Base-by-base conservation (phyloP, 2,888 invertebrate genomes). In the Chalcis sispes region DNA sequence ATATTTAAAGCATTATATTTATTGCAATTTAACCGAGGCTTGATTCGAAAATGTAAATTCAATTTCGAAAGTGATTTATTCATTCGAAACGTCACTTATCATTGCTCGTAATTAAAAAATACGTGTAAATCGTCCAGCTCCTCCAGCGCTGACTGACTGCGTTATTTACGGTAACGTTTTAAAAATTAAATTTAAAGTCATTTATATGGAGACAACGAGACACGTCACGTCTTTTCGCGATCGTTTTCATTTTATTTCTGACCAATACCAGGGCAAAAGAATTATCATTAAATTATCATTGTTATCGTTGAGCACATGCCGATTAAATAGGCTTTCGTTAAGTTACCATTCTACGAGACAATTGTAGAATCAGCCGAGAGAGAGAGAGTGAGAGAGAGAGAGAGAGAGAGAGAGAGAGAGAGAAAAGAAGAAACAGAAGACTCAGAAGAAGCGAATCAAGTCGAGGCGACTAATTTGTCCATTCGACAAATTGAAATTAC, bases 401-500 rank as follows among this genome's bases (percentile, higher is more conserved):
- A n/a, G n/a, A n/a, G n/a, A n/a, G n/a, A n/a, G n/a, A n/a, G n/a
- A n/a, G n/a, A n/a, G n/a, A n/a, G n/a, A n/a, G n/a, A n/a, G 78
- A 76, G 77, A 80, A 23, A n/a, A 15, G 4, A 23, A 42, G 27
- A n/a, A n/a, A 32, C 27, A 27, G n/a, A n/a, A n/a, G 78, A 65
- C 64, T n/a, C 58, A 52, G 32, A 13, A 52, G 20, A 69, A 59
- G 69, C 42, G 77, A 76, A 77, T 65, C 76, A 71, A 54, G 27
- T 29, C 79, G 80, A 79, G 50, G 56, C 78, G 82, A 80, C 83
- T 82, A 82, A 82, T 83, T 83, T 80, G 81, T 83, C 76, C 81
- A 80, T 79, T 81, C 80, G 80, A 81, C 77, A 81, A 83, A 83
- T 83, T 83, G 83, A 83, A 84, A 83, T 84, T 83, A 81, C 79